Percentiles rank a stretch among this genome's conserved stretches.
phyloP scores from a whole-genome alignment of 1,140 invertebrate genomes.

The Lucilia sericata region DNA sequence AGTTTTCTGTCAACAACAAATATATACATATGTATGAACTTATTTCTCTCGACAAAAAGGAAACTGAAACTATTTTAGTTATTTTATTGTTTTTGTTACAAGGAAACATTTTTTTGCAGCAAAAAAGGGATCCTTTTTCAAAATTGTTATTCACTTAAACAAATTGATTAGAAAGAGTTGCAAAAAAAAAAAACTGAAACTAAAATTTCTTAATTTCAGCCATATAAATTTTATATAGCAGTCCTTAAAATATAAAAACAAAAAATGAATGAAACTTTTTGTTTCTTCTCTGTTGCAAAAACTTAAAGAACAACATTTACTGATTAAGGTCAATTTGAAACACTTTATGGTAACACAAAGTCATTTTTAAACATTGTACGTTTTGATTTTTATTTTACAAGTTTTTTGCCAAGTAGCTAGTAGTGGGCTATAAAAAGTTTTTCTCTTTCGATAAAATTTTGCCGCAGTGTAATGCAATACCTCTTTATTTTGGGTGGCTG shows the following conservation, averaged over 20 bases:
- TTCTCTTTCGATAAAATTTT: not conserved
- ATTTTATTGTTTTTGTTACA: not conserved
- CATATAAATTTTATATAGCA: not conserved
- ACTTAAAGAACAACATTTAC: slow-evolving; percentile 14
- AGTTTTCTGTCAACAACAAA: not conserved
- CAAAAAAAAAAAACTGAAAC: not conserved
- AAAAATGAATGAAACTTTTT: not conserved
- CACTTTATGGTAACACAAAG: not conserved
- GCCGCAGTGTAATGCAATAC: slow-evolving; percentile 25
- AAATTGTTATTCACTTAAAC: slow-evolving; percentile 16
- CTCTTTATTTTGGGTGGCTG: not conserved
- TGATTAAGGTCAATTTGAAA: slow-evolving; percentile 27
- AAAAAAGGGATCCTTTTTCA: not conserved
- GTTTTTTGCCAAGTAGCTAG: not conserved
- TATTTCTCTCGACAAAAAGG: not conserved
- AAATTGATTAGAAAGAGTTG: slow-evolving; percentile 24
- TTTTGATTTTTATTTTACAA: not conserved
- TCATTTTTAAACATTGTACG: not conserved
- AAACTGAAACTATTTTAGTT: slow-evolving; percentile 13
- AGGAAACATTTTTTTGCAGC: not conserved
- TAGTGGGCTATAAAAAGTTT: not conserved
- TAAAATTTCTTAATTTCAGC: not conserved
- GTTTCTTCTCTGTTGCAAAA: not conserved
- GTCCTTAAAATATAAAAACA: not conserved
- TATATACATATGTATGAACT: not conserved